phyloP scores from a whole-genome alignment of 1,140 invertebrate species.

The Aleiodes sp. region DNA sequence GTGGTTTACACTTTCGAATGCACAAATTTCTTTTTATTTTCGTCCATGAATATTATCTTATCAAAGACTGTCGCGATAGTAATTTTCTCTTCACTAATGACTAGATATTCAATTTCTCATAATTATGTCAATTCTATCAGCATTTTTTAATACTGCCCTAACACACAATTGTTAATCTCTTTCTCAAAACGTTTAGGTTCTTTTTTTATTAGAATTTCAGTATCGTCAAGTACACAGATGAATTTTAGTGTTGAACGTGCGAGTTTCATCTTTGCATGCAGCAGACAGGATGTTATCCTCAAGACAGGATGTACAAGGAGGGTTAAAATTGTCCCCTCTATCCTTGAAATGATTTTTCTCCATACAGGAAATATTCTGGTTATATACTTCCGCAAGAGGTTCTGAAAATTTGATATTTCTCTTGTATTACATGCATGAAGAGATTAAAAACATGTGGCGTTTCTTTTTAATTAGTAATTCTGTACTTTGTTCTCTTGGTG shows the following conservation, averaged over 20 bases:
- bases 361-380: conserved; percentile 23
- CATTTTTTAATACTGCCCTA: not conserved
- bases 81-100: not conserved
- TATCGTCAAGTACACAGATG: no score
- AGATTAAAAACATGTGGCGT: no score
- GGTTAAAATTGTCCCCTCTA: conserved; percentile 6
- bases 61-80: not conserved
- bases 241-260: conserved; percentile 6
- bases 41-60: not conserved
- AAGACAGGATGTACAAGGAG: conserved; percentile 29
- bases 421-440: no score
- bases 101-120: not conserved
- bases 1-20: not conserved
- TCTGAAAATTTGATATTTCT: conserved; percentile 5
- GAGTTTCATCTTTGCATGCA: not conserved
- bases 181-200: no score
- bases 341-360: conserved; percentile 14
- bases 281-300: conserved; percentile 39
- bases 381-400: not conserved
- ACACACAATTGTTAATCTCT: conserved; percentile 12
- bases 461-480: no score
- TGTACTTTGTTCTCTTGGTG: no score
- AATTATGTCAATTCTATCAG: conserved; percentile 8
- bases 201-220: no score
- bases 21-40: not conserved